These are phyloP conservation scores for Neodiprion pinetum DNA, from an alignment of 1,140 invertebrate genomes.

Conservation along the genomic window DNA sequence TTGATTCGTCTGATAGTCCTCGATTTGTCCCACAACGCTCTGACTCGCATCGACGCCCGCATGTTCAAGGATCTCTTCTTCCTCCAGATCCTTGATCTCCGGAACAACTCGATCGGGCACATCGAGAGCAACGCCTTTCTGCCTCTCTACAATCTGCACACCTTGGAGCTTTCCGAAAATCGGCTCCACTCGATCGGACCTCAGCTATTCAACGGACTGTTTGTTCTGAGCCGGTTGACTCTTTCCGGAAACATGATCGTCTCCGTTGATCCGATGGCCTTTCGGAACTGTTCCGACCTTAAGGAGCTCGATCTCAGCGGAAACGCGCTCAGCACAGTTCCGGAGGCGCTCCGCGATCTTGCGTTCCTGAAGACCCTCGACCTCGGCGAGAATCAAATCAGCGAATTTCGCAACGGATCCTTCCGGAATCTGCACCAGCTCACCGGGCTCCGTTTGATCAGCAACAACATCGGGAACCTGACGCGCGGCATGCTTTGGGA, in stretches of 20 bases:
- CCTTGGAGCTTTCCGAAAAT: slow-evolving; percentile 85
- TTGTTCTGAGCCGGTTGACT: slow-evolving; percentile 82
- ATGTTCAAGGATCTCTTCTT: slow-evolving; percentile 89
- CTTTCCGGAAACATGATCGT: slow-evolving; percentile 85
- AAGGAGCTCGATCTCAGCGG: slow-evolving; percentile 89
- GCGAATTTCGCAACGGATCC: slow-evolving; percentile 78
- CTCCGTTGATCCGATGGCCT: slow-evolving; percentile 82
- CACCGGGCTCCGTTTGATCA: slow-evolving; percentile 82
- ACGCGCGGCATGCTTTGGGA: slow-evolving; percentile 86
- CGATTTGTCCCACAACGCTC: slow-evolving; percentile 83
- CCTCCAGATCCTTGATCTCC: slow-evolving; percentile 85
- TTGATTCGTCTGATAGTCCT: slow-evolving; percentile 84
- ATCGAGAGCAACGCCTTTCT: slow-evolving; percentile 88
- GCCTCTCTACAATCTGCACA: slow-evolving; percentile 86
- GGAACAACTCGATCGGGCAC: slow-evolving; percentile 86
- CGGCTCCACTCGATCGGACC: slow-evolving; percentile 80
- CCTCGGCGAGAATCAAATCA: slow-evolving; percentile 86
- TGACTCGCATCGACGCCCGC: slow-evolving; percentile 81
- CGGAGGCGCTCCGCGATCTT: slow-evolving; percentile 81
- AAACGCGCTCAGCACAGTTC: slow-evolving; percentile 82
- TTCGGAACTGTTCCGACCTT: slow-evolving; percentile 88
- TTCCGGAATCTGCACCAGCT: slow-evolving; percentile 85
- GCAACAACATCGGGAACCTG: slow-evolving; percentile 87
- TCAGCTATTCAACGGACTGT: slow-evolving; percentile 84
- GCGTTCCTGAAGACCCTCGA: slow-evolving; percentile 86